Percentiles rank a stretch among this genome's conserved stretches.
These are phyloP conservation scores for Cettia cetti DNA, from an alignment of 2,113 vertebrate species.

Conservation along the genomic window DNA sequence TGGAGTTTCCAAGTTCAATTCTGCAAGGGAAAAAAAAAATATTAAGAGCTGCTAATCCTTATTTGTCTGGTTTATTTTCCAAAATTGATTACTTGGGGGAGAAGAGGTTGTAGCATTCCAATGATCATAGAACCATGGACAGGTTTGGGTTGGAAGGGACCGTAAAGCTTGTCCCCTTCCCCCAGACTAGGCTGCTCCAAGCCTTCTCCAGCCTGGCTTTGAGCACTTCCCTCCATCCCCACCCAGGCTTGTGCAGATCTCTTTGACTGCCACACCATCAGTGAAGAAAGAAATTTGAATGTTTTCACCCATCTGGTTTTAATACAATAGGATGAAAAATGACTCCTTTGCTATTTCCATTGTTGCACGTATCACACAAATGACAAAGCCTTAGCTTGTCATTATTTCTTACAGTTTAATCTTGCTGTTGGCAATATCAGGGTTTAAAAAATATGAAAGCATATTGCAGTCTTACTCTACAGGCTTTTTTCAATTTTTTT, in stretches of 20 bases:
- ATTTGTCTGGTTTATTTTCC: background rate
- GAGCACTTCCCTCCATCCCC: background rate
- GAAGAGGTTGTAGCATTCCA: accelerated
- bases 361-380: background rate
- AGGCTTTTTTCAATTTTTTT: background rate
- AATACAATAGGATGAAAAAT: background rate
- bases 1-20: background rate
- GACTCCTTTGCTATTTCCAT: background rate
- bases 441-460: background rate
- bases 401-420: background rate
- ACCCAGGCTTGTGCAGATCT: background rate
- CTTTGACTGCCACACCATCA: background rate
- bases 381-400: background rate
- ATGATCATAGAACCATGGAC: too few relatives aligned
- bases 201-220: accelerated
- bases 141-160: background rate
- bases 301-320: background rate
- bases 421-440: background rate
- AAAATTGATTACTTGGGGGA: accelerated
- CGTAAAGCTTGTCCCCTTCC: background rate
- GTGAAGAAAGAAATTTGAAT: background rate
- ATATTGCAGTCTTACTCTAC: background rate
- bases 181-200: background rate
- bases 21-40: background rate
- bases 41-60: background rate